A percentile compares a stretch with the other conserved stretches of the same genome.
Evolutionary conservation across 2,797 vertebrate species (phyloP).

Genomic region (Brachyalestes nurse): DNA sequence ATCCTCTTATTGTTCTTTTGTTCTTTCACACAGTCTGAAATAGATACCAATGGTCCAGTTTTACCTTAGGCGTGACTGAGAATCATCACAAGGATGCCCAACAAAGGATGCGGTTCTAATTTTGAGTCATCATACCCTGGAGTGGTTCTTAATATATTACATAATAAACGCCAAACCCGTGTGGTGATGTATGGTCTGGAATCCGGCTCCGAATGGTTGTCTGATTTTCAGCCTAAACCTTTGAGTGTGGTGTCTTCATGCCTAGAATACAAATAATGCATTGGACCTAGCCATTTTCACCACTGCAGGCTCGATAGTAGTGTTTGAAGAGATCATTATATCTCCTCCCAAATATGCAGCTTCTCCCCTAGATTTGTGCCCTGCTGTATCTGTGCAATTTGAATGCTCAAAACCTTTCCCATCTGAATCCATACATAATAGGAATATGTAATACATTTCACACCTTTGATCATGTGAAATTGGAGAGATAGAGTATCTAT

Average conservation of each 20-base stretch:
- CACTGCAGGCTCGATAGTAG: conserved; percentile 39
- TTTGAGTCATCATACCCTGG: neutral
- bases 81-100: neutral
- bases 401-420: conserved; percentile 27
- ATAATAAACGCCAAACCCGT: neutral
- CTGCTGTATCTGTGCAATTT: conserved; percentile 40
- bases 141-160: conserved; percentile 1
- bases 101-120: neutral
- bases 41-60: conserved; percentile 10
- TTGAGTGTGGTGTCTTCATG: conserved; percentile 32
- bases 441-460: conserved; percentile 58
- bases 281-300: conserved; percentile 44
- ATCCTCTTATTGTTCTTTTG: neutral
- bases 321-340: conserved; percentile 58
- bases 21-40: neutral
- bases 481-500: conserved; percentile 55
- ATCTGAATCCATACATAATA: conserved; percentile 51
- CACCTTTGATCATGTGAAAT: conserved; percentile 60
- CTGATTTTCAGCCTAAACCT: conserved; percentile 40
- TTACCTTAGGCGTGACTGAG: neutral
- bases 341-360: conserved; percentile 8
- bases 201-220: conserved; percentile 27
- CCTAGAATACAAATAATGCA: conserved; percentile 50
- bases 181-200: conserved; percentile 10
- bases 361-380: conserved; percentile 22